phyloP scores from a whole-genome alignment of 1,140 invertebrate genomes.

The Spodoptera frugiperda region DNA sequence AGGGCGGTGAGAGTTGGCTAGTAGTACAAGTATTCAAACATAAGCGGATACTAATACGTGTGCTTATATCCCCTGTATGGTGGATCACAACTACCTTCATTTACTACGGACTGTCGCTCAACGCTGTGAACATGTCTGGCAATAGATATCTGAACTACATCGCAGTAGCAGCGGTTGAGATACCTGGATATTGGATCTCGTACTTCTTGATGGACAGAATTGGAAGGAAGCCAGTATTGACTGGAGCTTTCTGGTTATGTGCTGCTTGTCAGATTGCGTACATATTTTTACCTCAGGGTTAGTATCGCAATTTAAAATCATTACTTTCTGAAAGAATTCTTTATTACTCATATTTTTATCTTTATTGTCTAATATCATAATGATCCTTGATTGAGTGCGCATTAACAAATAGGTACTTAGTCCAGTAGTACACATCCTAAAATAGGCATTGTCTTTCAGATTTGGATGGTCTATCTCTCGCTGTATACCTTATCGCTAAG shows the following conservation, averaged over 20 bases:
- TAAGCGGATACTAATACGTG: slow-evolving; percentile 84
- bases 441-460: slow-evolving; percentile 48
- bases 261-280: slow-evolving; percentile 81
- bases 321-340: too few relatives aligned
- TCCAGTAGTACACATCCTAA: too few relatives aligned
- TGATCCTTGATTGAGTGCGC: too few relatives aligned
- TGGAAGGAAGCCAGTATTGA: slow-evolving; percentile 88
- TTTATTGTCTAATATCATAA: too few relatives aligned
- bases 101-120: slow-evolving; percentile 93
- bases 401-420: too few relatives aligned
- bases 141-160: slow-evolving; percentile 90
- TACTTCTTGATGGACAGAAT: slow-evolving; percentile 87
- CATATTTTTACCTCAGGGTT: slow-evolving; percentile 70
- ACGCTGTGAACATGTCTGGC: slow-evolving; percentile 90
- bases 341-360: too few relatives aligned
- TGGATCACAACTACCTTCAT: slow-evolving; percentile 91
- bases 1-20: slow-evolving; percentile 38
- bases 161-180: slow-evolving; percentile 88
- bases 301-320: slow-evolving; percentile 18
- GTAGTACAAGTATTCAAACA: slow-evolving; percentile 45
- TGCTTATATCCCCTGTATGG: slow-evolving; percentile 89
- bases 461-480: slow-evolving; percentile 68
- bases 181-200: slow-evolving; percentile 90
- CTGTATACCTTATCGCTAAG: slow-evolving; percentile 88
- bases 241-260: slow-evolving; percentile 87